Conservation (phyloP, 2,888 invertebrate genomes). For the Stenichneumon culpator region DNA sequence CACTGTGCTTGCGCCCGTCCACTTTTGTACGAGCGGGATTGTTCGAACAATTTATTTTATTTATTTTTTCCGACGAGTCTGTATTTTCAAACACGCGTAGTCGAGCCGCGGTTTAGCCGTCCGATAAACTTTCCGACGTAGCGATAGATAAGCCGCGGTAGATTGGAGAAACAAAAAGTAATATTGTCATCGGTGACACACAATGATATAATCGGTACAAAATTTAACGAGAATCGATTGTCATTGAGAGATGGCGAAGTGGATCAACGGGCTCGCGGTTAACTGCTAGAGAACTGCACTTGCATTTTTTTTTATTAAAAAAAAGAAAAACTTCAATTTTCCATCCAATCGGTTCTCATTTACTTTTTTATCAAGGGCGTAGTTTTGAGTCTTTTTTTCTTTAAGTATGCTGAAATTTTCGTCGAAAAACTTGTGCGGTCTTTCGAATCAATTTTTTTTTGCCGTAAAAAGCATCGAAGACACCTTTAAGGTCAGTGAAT, state of each 20-base stretch:
- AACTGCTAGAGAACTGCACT: not conserved
- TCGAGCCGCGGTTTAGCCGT: not conserved
- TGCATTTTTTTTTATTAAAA: not conserved
- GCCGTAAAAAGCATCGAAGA: too few relatives aligned
- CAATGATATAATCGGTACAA: conserved; percentile 18
- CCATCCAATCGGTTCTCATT: not conserved
- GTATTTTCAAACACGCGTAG: conserved; percentile 39
- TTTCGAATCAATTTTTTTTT: too few relatives aligned
- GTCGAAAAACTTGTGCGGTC: too few relatives aligned
- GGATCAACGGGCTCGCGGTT: not conserved
- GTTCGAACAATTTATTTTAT: conserved; percentile 20
- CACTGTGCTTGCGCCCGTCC: not conserved
- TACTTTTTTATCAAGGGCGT: not conserved
- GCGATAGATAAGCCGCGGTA: not conserved
- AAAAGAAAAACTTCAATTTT: not conserved
- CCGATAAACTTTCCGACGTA: conserved; percentile 10
- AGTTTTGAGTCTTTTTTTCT: too few relatives aligned
- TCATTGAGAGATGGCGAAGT: not conserved
- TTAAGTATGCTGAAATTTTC: not conserved
- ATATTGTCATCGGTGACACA: not conserved
- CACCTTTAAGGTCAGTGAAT: too few relatives aligned
- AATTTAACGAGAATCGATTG: conserved; percentile 7
- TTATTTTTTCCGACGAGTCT: not conserved
- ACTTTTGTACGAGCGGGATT: not conserved
- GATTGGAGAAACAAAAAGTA: conserved; percentile 22